A percentile compares a stretch with the other conserved stretches of the same genome.
phyloP scores from a whole-genome alignment of 2,797 vertebrate species.

The Hypotaenidia okinawae region DNA sequence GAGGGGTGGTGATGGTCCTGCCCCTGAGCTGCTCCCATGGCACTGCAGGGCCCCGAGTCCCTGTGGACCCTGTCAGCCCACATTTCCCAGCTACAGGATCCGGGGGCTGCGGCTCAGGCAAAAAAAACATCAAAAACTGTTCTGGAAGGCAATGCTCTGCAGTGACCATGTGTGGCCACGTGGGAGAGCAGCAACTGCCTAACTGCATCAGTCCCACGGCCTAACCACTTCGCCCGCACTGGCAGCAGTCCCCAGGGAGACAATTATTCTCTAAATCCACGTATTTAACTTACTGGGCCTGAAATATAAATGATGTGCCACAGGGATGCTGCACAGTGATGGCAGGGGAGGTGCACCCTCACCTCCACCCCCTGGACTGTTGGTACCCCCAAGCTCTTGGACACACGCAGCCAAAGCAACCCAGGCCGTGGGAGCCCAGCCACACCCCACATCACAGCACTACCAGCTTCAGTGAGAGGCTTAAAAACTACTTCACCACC shows the following conservation, averaged over 20 bases:
- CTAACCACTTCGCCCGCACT: fast-evolving
- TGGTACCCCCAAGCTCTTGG: not conserved
- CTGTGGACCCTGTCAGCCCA: not conserved
- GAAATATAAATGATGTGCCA: not conserved
- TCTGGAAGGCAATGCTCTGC: not conserved
- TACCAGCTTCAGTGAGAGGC: not conserved
- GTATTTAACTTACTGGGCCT: not conserved
- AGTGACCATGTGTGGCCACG: fast-evolving
- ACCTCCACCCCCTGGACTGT: fast-evolving
- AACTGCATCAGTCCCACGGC: too few species aligned
- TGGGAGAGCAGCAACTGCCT: not conserved
- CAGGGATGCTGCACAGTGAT: fast-evolving
- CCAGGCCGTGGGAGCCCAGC: not conserved
- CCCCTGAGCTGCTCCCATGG: too few species aligned
- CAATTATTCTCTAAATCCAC: not conserved
- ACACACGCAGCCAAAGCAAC: not conserved
- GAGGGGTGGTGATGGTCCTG: not conserved
- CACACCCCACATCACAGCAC: fast-evolving
- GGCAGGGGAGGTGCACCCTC: fast-evolving
- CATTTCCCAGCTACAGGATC: not conserved
- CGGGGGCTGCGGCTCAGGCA: not conserved
- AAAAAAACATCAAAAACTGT: not conserved
- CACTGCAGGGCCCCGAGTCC: too few species aligned
- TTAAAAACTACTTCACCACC: not conserved
- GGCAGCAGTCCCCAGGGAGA: not conserved